Conservation (phyloP, 1,140 invertebrate species). For the Plodia interpunctella region DNA sequence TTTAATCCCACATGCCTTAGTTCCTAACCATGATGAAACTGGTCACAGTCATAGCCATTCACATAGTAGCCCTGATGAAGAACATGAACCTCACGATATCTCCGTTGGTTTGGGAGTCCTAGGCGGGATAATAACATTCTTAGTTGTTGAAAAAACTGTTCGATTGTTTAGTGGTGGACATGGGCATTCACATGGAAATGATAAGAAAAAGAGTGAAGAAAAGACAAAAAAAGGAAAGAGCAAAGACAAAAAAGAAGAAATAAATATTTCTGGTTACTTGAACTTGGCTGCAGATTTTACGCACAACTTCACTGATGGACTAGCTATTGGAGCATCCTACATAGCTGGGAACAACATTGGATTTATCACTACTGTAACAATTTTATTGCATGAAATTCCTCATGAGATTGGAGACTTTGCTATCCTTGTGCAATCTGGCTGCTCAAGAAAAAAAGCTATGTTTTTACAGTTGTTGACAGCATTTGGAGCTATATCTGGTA, state of each 20-base stretch:
- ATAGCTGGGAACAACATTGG: conserved; percentile 90
- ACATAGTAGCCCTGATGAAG: conserved; percentile 75
- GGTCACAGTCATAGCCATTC: conserved; percentile 78
- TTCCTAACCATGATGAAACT: conserved; percentile 72
- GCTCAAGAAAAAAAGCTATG: conserved; percentile 93
- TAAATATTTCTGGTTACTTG: conserved; percentile 95
- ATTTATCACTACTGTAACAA: conserved; percentile 93
- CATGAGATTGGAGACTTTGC: conserved; percentile 99
- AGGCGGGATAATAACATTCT: conserved; percentile 93
- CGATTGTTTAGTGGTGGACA: conserved; percentile 91
- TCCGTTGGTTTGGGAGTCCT: conserved; percentile 93
- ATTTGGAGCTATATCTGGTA: conserved; percentile 94
- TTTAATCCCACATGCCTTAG: conserved; percentile 95
- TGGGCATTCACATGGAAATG: conserved; percentile 74
- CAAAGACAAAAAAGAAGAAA: conserved; percentile 79
- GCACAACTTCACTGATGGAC: conserved; percentile 98
- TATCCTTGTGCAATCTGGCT: conserved; percentile 96
- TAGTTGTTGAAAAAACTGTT: conserved; percentile 95
- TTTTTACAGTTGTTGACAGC: conserved; percentile 94
- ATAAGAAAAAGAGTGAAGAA: conserved; percentile 69
- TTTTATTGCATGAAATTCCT: conserved; percentile 97
- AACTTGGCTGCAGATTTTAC: conserved; percentile 96
- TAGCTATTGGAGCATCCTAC: conserved; percentile 98
- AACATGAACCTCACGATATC: conserved; percentile 83
- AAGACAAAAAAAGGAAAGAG: conserved; percentile 58